A percentile compares a stretch with the other conserved stretches of the same genome.
phyloP scores from a whole-genome alignment of 2,113 vertebrate species.

The Monarcha castaneiventris region DNA sequence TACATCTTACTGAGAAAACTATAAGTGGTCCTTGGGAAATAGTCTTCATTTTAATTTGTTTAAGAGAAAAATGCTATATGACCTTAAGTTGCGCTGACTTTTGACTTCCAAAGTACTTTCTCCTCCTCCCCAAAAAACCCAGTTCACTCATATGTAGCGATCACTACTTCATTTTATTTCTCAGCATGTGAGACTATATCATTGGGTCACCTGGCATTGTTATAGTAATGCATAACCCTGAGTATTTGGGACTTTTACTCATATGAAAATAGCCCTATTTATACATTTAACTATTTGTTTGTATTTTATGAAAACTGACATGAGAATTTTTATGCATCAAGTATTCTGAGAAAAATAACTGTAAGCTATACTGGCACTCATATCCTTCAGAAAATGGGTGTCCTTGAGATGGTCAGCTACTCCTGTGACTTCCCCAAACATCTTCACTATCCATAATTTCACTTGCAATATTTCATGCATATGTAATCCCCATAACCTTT shows the following conservation, averaged over 20 bases:
- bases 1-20: neutral
- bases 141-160: fast-evolving
- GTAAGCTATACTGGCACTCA: neutral
- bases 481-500: constrained; percentile 21
- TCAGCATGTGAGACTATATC: neutral
- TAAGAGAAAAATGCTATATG: neutral
- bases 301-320: neutral
- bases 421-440: constrained; percentile 50
- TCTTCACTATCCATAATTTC: neutral
- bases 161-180: neutral
- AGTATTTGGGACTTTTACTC: neutral
- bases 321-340: constrained; percentile 39
- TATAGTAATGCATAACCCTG: neutral
- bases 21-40: neutral
- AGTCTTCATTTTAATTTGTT: neutral
- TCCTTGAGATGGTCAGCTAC: neutral
- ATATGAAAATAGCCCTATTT: neutral
- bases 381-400: neutral
- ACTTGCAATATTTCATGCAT: constrained; percentile 34
- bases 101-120: neutral
- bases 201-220: neutral
- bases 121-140: fast-evolving
- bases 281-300: neutral
- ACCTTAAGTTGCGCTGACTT: neutral
- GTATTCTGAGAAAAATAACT: constrained; percentile 50